phyloP scores from a whole-genome alignment of 2,797 vertebrate genomes.

The Artibeus lituratus region DNA sequence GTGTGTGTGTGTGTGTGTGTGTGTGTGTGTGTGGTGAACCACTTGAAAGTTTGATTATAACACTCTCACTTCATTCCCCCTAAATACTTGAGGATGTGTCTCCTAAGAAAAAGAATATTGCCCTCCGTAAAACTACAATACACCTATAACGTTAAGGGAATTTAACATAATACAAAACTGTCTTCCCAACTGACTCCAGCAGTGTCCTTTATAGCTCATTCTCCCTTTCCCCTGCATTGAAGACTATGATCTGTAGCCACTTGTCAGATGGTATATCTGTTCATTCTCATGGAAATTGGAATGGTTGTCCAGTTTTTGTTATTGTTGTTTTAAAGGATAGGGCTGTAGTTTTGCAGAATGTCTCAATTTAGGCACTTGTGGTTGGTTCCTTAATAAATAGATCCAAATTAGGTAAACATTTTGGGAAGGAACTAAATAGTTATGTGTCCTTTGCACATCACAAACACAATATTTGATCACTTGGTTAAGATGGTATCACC shows the following conservation, averaged over 20 bases:
- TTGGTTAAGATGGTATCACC: not conserved
- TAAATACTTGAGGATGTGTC: not conserved
- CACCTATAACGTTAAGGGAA: not conserved
- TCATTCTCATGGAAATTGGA: not conserved
- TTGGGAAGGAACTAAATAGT: constrained; percentile 11
- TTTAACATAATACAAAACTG: not conserved
- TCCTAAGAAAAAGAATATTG: not conserved
- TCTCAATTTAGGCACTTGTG: not conserved
- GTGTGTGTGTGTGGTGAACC: not conserved
- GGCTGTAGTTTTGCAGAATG: not conserved
- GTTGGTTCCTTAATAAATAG: not conserved
- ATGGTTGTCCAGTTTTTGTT: not conserved
- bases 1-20: too few relatives aligned
- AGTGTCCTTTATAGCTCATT: not conserved
- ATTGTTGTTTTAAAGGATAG: not conserved
- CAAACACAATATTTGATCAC: not conserved
- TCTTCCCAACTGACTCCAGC: not conserved
- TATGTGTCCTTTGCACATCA: not conserved
- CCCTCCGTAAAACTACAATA: not conserved
- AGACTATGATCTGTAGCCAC: not conserved
- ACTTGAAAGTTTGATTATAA: not conserved
- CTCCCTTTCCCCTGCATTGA: fast-evolving
- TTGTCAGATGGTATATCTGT: not conserved
- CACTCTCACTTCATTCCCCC: not conserved
- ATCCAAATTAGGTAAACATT: constrained; percentile 5